A percentile compares a stretch with the other conserved stretches of the same genome.
Conservation (phyloP, 2,113 vertebrate species). For the Epinephelus moara region DNA sequence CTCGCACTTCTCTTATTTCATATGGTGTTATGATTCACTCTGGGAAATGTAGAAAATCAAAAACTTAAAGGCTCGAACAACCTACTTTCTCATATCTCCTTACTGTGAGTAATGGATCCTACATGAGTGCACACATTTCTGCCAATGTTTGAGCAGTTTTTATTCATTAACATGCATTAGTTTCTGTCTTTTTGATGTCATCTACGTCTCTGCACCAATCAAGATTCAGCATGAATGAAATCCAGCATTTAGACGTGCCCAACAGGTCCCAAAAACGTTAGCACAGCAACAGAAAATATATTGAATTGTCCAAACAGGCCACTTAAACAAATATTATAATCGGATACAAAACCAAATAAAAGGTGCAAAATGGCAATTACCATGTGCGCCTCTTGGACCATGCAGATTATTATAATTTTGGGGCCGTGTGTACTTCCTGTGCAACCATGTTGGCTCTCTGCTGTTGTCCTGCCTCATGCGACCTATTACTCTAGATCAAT, state of each 20-base stretch:
- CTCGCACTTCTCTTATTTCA: background rate
- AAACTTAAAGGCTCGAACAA: background rate
- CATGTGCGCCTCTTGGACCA: too few relatives aligned
- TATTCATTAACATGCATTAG: background rate
- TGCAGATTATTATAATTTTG: too few relatives aligned
- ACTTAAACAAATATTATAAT: too few relatives aligned
- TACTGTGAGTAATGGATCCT: background rate
- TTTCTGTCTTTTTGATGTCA: background rate
- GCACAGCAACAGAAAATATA: too few relatives aligned
- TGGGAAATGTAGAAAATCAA: constrained; percentile 7
- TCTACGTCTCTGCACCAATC: background rate
- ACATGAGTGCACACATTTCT: background rate
- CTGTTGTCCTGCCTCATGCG: too few relatives aligned
- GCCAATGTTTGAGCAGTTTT: background rate
- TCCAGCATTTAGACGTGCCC: background rate
- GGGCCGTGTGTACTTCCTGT: too few relatives aligned
- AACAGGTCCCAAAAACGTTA: too few relatives aligned
- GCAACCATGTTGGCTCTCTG: too few relatives aligned
- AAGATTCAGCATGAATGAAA: background rate
- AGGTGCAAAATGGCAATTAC: too few relatives aligned
- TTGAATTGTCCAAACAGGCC: too few relatives aligned
- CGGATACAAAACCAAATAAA: too few relatives aligned
- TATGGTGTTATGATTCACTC: background rate
- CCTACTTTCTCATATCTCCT: background rate
- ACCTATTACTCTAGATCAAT: too few relatives aligned